Evolutionary conservation across 2,113 vertebrate genomes (phyloP), one percentile per base, ranked within the genome.

Genomic region (Dipodomys stephensi): DNA sequence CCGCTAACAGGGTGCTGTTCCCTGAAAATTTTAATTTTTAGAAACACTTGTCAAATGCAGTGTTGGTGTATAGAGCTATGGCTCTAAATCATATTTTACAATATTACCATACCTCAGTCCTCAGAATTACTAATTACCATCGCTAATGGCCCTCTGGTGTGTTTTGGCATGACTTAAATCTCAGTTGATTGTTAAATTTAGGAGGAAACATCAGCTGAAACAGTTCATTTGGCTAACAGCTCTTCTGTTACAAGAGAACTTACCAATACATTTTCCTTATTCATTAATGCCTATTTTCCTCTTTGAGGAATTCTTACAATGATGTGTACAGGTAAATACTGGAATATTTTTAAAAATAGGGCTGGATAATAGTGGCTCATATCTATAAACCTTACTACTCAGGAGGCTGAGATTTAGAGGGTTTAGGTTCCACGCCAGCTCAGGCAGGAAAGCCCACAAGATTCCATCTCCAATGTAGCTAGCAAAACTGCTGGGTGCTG

Each of bases 41-140:
- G 73, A 91, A 86, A 71, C n/a, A 87, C 72, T 80, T 79, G 67
- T 57, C 79, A 88, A 83, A 89, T 46, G 72, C 25, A 92, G 68
- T 72, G 32, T 23, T 88, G 62, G 28, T 88, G 74, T 71, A 92
- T 87, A 67, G 5, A 95, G 72, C n/a, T 67, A n/a, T 78, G 81
- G 62, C 15, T 46, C 85, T n/a, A 69, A 72, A 91, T 80, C 30
- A 8, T 23, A 19, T 83, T 81, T 95, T 69, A 91, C 76, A 44
- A 83, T 77, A 27, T 39, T 83, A 76, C 60, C 69, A 65, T 22
- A 49, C 67, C 53, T 35, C 85, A 83, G 46, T 77, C 64, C 77
- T 94, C 94, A 87, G 69, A 83, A 46, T 85, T 79, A 79, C 65
- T 32, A 79, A 53, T 53, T 13, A 53, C 60, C 84, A 85, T 39